A percentile compares a stretch with the other conserved stretches of the same genome.
phyloP scores from a whole-genome alignment of 2,888 invertebrate species.

The Dioctria rufipes region DNA sequence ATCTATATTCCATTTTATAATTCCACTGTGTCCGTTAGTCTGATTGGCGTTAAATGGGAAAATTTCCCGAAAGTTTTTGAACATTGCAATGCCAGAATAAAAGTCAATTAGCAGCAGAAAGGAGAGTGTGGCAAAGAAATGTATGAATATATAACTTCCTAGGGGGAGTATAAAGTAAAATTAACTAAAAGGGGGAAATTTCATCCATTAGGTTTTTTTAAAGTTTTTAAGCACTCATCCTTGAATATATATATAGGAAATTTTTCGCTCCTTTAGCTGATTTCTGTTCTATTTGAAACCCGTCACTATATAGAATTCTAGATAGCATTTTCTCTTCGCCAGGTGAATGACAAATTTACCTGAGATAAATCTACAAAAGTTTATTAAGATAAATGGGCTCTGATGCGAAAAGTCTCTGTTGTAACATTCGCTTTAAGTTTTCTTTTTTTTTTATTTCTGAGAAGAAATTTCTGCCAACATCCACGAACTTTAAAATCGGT shows the following conservation, averaged over 20 bases:
- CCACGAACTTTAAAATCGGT: slow-evolving; percentile 30
- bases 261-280: neutral
- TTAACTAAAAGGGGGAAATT: neutral
- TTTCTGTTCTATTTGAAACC: neutral
- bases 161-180: neutral
- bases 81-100: neutral
- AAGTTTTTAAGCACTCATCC: slow-evolving; percentile 13
- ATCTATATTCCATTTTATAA: neutral
- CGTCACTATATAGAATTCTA: neutral
- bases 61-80: neutral
- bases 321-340: slow-evolving; percentile 38
- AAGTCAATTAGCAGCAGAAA: neutral
- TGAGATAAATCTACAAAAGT: slow-evolving; percentile 60
- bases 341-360: slow-evolving; percentile 61
- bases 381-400: slow-evolving; percentile 63
- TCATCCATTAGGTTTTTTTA: neutral
- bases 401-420: slow-evolving; percentile 59
- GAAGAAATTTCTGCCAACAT: slow-evolving; percentile 35
- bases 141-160: neutral
- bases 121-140: neutral
- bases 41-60: neutral
- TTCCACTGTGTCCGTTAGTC: neutral
- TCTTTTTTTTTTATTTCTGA: slow-evolving; percentile 25
- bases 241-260: neutral
- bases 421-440: slow-evolving; percentile 23